phyloP scores from a whole-genome alignment of 2,888 invertebrate species.

The Orchesellides sinensis region DNA sequence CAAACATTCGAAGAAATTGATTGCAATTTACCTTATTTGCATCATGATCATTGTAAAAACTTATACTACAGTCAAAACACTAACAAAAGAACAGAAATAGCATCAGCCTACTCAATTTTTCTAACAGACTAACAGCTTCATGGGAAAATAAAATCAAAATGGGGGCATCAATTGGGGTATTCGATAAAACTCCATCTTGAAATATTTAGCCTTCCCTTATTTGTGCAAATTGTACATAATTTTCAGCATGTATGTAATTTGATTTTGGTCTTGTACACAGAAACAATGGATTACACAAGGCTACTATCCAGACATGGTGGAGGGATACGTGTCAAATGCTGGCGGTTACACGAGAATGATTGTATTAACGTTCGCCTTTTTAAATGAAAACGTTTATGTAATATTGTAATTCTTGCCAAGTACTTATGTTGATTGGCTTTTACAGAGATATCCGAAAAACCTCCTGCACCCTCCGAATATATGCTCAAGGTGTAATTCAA shows the following conservation, averaged over 20 bases:
- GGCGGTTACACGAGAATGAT: slow-evolving; percentile 17
- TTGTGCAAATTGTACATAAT: not conserved
- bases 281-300: slow-evolving; percentile 9
- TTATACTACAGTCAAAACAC: not conserved
- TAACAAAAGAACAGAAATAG: not conserved
- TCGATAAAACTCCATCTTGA: not conserved
- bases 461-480: not conserved
- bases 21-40: too few species aligned
- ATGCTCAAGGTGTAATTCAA: slow-evolving; percentile 2
- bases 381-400: not conserved
- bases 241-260: too few species aligned
- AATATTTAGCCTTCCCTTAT: too few species aligned
- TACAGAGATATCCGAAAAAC: slow-evolving; percentile 35
- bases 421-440: not conserved
- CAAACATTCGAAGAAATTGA: too few species aligned
- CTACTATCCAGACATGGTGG: slow-evolving; percentile 35
- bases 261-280: not conserved
- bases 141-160: not conserved
- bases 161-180: slow-evolving; percentile 16
- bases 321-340: not conserved
- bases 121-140: too few species aligned
- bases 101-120: not conserved
- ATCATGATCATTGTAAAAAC: too few species aligned
- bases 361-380: not conserved
- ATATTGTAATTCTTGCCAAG: not conserved